Percentiles rank a stretch among this genome's conserved stretches.
phyloP scores from a whole-genome alignment of 2,888 invertebrate genomes.

The Agrochola circellaris region DNA sequence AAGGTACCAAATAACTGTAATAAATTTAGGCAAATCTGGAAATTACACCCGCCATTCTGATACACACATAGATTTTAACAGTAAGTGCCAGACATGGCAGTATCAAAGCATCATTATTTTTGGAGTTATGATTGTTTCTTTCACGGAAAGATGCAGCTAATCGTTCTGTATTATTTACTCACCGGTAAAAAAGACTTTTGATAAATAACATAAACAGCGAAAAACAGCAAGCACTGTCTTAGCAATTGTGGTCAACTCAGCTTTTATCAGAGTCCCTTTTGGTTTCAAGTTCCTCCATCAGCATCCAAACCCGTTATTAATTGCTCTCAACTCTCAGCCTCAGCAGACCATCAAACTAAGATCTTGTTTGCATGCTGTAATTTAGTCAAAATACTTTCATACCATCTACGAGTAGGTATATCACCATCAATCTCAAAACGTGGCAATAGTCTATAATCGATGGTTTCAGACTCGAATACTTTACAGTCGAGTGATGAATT shows the following conservation, averaged over 20 bases:
- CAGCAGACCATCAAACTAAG: neutral
- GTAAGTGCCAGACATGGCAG: neutral
- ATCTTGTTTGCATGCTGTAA: neutral
- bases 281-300: neutral
- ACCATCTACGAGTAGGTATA: no score
- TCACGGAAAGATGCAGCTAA: no score
- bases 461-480: conserved; percentile 16
- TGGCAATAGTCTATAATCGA: conserved; percentile 9
- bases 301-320: neutral
- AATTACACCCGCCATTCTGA: no score
- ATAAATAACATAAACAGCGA: neutral
- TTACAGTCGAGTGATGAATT: conserved; percentile 38
- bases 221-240: no score
- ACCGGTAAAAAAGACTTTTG: no score
- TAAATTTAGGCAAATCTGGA: no score
- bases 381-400: neutral
- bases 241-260: neutral
- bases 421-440: neutral
- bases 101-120: neutral
- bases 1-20: no score
- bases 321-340: neutral
- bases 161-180: no score
- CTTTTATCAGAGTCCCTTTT: neutral
- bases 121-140: neutral
- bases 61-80: conserved; percentile 14